A percentile compares a stretch with the other conserved stretches of the same genome.
These are phyloP conservation scores for Sarcophaga peregrina DNA, from an alignment of 1,140 invertebrate genomes.

Conservation along the genomic window DNA sequence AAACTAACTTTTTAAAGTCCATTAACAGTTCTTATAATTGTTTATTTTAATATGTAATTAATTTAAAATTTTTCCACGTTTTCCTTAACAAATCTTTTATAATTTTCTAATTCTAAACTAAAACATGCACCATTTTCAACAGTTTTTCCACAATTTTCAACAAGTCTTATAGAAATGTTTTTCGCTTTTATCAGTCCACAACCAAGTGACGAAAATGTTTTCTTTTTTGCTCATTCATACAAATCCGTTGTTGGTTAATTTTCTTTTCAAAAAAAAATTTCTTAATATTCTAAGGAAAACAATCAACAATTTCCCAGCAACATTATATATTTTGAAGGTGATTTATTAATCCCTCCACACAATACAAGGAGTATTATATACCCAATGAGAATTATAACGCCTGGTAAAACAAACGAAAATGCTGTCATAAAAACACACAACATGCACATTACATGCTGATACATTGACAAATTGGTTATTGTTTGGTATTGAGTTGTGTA, in stretches of 20 bases:
- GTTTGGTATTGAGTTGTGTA: too few species aligned
- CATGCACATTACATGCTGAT: background rate
- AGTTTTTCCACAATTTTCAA: background rate
- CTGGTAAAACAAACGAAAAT: background rate
- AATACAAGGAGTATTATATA: background rate
- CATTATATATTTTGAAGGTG: background rate
- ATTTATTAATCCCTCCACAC: conserved; percentile 8
- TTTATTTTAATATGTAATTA: too few species aligned
- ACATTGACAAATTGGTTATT: background rate
- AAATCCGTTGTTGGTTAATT: too few species aligned
- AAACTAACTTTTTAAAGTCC: background rate
- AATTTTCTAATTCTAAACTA: background rate
- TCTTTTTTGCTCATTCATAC: too few species aligned
- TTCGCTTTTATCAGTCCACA: background rate
- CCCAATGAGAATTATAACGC: background rate
- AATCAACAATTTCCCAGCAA: background rate
- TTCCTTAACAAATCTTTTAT: background rate
- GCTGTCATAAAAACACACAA: background rate
- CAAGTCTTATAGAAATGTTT: background rate
- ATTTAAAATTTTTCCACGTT: too few species aligned
- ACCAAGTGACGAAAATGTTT: background rate
- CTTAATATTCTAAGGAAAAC: background rate
- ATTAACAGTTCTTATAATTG: too few species aligned
- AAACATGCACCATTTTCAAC: background rate
- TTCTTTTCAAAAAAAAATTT: background rate